phyloP scores from a whole-genome alignment of 2,797 vertebrate species.

The Acanthurus tractus region DNA sequence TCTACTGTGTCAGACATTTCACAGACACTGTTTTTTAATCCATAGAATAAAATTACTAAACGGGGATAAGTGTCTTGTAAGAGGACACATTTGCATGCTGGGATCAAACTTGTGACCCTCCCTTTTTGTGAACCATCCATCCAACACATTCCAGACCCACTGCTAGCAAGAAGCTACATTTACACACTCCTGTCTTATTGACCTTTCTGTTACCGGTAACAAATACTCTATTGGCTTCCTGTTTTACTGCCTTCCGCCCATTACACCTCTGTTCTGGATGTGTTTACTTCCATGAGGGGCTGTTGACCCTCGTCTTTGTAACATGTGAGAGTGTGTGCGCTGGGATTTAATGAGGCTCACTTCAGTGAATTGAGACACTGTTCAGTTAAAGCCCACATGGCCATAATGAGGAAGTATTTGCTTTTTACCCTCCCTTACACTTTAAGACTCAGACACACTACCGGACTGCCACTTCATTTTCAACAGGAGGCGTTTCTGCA shows the following conservation, averaged over 20 bases:
- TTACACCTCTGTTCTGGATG: constrained; percentile 36
- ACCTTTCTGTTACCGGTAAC: constrained; percentile 36
- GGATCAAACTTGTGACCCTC: constrained; percentile 49
- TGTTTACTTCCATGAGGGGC: constrained; percentile 43
- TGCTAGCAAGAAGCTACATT: constrained; percentile 23
- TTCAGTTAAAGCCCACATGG: constrained; percentile 40
- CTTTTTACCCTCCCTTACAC: constrained; percentile 8
- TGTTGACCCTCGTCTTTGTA: constrained; percentile 40
- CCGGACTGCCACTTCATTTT: not conserved
- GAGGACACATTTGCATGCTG: not conserved
- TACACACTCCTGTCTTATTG: constrained; percentile 33
- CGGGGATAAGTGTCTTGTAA: not conserved
- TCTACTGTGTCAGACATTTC: not conserved
- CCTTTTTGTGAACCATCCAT: constrained; percentile 42
- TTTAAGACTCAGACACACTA: not conserved
- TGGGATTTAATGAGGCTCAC: constrained; percentile 57
- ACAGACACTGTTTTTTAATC: not conserved
- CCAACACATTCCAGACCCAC: constrained; percentile 55
- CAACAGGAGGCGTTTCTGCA: not conserved
- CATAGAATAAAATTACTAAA: not conserved
- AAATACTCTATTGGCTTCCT: constrained; percentile 43
- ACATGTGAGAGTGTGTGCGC: constrained; percentile 23
- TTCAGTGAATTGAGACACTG: constrained; percentile 50
- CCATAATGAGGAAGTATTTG: constrained; percentile 23
- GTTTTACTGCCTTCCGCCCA: constrained; percentile 50